phyloP scores from a whole-genome alignment of 2,113 vertebrate species.

The Microtus oregoni region DNA sequence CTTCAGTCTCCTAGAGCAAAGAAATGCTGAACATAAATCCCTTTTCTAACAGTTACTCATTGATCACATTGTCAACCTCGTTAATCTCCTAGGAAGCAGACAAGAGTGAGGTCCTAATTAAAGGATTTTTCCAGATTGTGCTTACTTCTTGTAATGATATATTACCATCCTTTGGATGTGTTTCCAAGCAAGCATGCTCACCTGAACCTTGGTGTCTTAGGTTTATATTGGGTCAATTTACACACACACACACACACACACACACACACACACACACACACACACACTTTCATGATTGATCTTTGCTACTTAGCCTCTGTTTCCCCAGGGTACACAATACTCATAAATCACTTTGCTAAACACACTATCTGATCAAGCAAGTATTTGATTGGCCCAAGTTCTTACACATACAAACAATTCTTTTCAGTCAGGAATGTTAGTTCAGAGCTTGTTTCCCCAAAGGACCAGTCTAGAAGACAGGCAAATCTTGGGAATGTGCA shows the following conservation, averaged over 20 bases:
- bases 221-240: not conserved
- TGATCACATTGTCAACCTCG: not conserved
- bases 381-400: not conserved
- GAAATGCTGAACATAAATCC: not conserved
- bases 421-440: not conserved
- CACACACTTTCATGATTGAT: not conserved
- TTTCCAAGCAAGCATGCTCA: not conserved
- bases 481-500: not conserved
- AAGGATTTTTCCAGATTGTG: not conserved
- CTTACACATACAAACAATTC: not conserved
- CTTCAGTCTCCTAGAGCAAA: not conserved
- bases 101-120: not conserved
- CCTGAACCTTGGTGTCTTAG: not conserved
- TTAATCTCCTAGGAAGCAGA: not conserved
- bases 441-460: not conserved
- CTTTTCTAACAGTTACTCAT: not conserved
- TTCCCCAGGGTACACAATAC: not conserved
- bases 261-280: not conserved
- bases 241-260: not conserved
- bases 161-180: not conserved
- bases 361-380: not conserved
- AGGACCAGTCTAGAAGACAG: not conserved
- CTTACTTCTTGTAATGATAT: not conserved
- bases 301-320: not conserved
- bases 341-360: not conserved